Conservation (phyloP, 2,888 invertebrate species). For the Crepidodera aurea region DNA sequence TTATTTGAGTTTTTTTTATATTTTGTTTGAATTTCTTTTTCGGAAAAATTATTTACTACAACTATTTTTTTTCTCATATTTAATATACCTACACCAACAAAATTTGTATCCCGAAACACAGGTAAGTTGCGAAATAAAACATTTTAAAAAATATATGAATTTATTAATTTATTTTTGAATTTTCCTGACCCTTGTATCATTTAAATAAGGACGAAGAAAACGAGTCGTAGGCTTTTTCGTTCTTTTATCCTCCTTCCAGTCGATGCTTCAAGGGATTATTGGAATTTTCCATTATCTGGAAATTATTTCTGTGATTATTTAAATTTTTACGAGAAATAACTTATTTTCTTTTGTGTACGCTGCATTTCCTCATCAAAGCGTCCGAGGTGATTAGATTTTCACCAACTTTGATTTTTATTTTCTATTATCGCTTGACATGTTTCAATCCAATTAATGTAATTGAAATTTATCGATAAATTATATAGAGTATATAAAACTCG, state of each 20-base stretch:
- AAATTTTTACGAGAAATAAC: slow-evolving; percentile 9
- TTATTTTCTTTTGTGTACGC: slow-evolving; percentile 7
- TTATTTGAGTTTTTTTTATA: too few relatives aligned
- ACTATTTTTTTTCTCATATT: too few relatives aligned
- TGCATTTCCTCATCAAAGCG: neutral
- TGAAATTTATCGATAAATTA: neutral
- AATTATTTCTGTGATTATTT: slow-evolving; percentile 15
- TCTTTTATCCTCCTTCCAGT: neutral
- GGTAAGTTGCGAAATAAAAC: too few relatives aligned
- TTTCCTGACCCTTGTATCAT: too few relatives aligned
- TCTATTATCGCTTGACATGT: neutral
- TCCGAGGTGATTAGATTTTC: neutral
- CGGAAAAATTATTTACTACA: too few relatives aligned
- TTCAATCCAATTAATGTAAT: neutral
- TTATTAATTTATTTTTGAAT: too few relatives aligned
- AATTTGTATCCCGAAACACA: too few relatives aligned
- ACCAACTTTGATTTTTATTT: neutral
- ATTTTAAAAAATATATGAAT: too few relatives aligned
- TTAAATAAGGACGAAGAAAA: slow-evolving; percentile 4
- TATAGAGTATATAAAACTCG: too few relatives aligned
- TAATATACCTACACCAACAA: too few relatives aligned
- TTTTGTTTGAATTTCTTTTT: too few relatives aligned
- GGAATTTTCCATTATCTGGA: slow-evolving; percentile 15
- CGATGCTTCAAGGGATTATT: slow-evolving; percentile 2
- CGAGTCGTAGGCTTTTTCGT: neutral